Evolutionary conservation across 2,888 invertebrate genomes (phyloP).

Genomic region (Drosophila eohydei): DNA sequence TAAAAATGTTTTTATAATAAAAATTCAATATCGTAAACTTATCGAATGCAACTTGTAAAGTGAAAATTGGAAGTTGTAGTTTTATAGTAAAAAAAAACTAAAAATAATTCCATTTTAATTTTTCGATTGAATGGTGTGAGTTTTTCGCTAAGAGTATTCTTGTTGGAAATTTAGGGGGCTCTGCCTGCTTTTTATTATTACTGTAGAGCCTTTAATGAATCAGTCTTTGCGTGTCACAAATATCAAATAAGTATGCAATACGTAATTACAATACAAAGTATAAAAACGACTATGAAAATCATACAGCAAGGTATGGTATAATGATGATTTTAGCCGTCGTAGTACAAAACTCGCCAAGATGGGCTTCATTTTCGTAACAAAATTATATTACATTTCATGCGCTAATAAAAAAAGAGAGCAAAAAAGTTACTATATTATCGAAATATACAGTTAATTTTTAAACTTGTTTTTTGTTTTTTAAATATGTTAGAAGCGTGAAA

Average conservation of each 20-base stretch:
- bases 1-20: slow-evolving; percentile 59
- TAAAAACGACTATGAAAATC: slow-evolving; percentile 36
- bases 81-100: slow-evolving; percentile 3
- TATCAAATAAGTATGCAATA: slow-evolving; percentile 63
- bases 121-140: slow-evolving; percentile 11
- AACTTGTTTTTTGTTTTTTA: slow-evolving; percentile 35
- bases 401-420: slow-evolving; percentile 27
- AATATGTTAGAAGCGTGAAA: slow-evolving; percentile 40
- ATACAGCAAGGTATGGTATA: slow-evolving; percentile 3
- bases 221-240: slow-evolving; percentile 80
- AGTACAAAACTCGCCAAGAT: slow-evolving; percentile 58
- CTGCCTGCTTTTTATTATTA: slow-evolving; percentile 41
- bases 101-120: slow-evolving; percentile 7
- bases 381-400: slow-evolving; percentile 18
- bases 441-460: slow-evolving; percentile 21
- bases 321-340: slow-evolving; percentile 12
- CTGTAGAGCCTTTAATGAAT: slow-evolving; percentile 69
- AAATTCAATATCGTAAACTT: slow-evolving; percentile 55
- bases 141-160: slow-evolving; percentile 2
- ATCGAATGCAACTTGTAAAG: slow-evolving; percentile 35
- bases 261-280: slow-evolving; percentile 45
- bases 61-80: slow-evolving; percentile 7
- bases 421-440: slow-evolving; percentile 53
- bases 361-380: slow-evolving; percentile 18
- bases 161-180: slow-evolving; percentile 11